These are phyloP conservation scores for Rhyacichthys aspro DNA, from an alignment of 2,797 vertebrate genomes.

Conservation along the genomic window DNA sequence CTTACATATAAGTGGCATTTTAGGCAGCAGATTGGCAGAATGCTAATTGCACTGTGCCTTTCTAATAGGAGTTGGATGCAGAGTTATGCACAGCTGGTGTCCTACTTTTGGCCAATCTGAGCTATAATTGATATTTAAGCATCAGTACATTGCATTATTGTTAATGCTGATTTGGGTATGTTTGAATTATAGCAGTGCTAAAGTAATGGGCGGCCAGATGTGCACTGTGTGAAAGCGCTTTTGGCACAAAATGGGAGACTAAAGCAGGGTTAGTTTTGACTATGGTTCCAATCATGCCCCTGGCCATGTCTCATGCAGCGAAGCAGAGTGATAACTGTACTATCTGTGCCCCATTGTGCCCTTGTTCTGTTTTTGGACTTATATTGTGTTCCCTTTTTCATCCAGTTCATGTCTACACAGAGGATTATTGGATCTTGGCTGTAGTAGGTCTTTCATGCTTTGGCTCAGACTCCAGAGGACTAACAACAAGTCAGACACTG, in stretches of 20 bases:
- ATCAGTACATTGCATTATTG: slow-evolving; percentile 25
- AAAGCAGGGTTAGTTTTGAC: slow-evolving; percentile 5
- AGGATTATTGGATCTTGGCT: slow-evolving; percentile 64
- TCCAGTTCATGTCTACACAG: slow-evolving; percentile 55
- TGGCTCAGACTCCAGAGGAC: slow-evolving; percentile 66
- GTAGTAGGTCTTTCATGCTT: slow-evolving; percentile 65
- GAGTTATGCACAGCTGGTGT: slow-evolving; percentile 38
- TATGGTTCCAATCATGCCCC: slow-evolving; percentile 20
- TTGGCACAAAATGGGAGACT: slow-evolving; percentile 20
- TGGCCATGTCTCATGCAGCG: slow-evolving; percentile 10
- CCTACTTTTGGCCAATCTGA: slow-evolving; percentile 37
- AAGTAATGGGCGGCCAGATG: slow-evolving; percentile 27
- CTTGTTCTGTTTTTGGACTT: slow-evolving; percentile 46
- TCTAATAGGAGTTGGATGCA: slow-evolving; percentile 25
- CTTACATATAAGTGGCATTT: slow-evolving; percentile 6
- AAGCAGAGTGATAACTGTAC: slow-evolving; percentile 43
- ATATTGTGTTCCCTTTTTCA: slow-evolving; percentile 53
- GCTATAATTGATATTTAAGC: slow-evolving; percentile 31
- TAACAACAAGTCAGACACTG: slow-evolving; percentile 72
- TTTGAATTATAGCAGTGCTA: slow-evolving; percentile 26
- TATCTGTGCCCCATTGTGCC: slow-evolving; percentile 15
- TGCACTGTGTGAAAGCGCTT: slow-evolving; percentile 20
- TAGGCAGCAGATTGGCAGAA: slow-evolving; percentile 16
- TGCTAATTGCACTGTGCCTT: slow-evolving; percentile 32
- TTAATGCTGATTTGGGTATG: slow-evolving; percentile 34